A percentile compares a stretch with the other conserved stretches of the same genome.
phyloP scores from a whole-genome alignment of 2,797 vertebrate species.

The Tragelaphus oryx region DNA sequence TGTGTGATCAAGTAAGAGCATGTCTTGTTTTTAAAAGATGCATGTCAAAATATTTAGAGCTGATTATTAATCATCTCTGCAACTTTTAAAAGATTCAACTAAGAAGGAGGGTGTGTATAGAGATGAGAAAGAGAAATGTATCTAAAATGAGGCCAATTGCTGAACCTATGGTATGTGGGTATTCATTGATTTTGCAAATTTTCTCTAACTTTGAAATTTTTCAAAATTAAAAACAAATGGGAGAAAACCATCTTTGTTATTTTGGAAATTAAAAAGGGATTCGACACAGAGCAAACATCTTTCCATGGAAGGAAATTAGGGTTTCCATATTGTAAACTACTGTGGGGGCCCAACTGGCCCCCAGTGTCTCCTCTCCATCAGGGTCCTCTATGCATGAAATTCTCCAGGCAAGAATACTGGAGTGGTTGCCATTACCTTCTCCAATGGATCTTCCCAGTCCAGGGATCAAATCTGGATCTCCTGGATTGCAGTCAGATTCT shows the following conservation, averaged over 20 bases:
- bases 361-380: neutral
- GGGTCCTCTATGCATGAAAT: neutral
- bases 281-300: neutral
- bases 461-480: neutral
- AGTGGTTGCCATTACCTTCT: neutral
- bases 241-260: neutral
- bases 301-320: neutral
- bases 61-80: neutral
- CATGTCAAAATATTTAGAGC: neutral
- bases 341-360: neutral
- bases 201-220: neutral
- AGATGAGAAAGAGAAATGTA: neutral
- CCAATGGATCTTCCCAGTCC: neutral
- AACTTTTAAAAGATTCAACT: neutral
- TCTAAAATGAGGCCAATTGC: accelerated
- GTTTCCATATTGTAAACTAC: neutral
- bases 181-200: neutral
- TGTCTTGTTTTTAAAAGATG: neutral
- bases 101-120: neutral
- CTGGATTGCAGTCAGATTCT: neutral
- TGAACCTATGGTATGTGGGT: neutral
- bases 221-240: neutral
- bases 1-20: neutral
- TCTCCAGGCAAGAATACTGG: neutral
- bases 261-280: neutral